Percentiles rank a stretch among this genome's conserved stretches.
These are phyloP conservation scores for Anodontia alba DNA, from an alignment of 2,888 invertebrate genomes.

Conservation along the genomic window DNA sequence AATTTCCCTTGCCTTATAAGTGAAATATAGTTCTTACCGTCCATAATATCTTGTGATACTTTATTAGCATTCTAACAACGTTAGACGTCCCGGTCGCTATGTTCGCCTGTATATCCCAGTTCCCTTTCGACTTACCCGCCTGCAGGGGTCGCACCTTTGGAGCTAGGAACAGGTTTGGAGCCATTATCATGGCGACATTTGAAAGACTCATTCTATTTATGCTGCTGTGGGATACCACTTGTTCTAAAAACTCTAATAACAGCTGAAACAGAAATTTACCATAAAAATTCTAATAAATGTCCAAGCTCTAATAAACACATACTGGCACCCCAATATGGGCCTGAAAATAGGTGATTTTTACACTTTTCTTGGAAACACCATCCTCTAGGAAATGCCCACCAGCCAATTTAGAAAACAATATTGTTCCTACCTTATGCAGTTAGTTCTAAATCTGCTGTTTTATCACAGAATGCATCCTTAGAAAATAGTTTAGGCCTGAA, in stretches of 20 bases:
- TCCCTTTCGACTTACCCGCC: conserved; percentile 58
- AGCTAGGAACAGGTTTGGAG: conserved; percentile 91
- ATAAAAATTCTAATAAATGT: no score
- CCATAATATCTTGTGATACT: conserved; percentile 92
- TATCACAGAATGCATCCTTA: no score
- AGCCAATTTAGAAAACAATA: no score
- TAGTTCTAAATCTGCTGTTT: no score
- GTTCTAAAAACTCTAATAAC: conserved; percentile 91
- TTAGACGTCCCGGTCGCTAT: conserved; percentile 95
- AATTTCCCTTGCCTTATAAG: no score
- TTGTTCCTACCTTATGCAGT: no score
- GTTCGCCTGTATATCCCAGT: conserved; percentile 73
- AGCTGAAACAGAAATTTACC: conserved; percentile 86
- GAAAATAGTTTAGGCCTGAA: no score
- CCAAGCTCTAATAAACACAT: not conserved
- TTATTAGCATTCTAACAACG: conserved; percentile 93
- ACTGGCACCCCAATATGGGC: not conserved
- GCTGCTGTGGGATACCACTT: conserved; percentile 89
- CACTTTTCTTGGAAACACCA: no score
- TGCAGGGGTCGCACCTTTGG: conserved; percentile 56
- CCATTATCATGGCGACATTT: conserved; percentile 97
- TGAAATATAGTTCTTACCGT: no score
- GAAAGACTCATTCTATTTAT: conserved; percentile 95
- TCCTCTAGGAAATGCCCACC: no score
- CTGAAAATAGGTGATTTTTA: no score